Base-by-base conservation (phyloP, 2,888 invertebrate species). In the Byasa hedistus region DNA sequence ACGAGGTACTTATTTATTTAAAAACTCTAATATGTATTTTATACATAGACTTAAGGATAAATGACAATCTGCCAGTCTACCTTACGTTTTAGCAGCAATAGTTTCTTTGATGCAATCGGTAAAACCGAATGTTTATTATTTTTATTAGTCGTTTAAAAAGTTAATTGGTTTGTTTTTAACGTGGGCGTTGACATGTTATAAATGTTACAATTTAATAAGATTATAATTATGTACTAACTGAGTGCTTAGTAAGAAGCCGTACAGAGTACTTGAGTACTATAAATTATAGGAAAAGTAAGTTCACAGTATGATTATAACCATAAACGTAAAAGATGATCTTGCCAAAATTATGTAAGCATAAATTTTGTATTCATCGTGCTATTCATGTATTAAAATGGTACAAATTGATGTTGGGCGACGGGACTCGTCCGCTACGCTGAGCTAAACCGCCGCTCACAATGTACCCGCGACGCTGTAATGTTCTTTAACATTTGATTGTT, bases 1-100 rank as follows among this genome's bases (percentile, higher is more conserved):
- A 98, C 87, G 98, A 98, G 96, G 98, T 98, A 90, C 23, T 56
- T 52, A n/a, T 54, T 54, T 51, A 51, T 51, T n/a, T n/a, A 21
- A 21, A 51, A 21, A 21, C 15, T 4, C 8, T 51, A 51, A 51
- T 51, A 4, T 51, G 0, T 51, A 51, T 51, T 51, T 51, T 21
- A 5, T 51, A 39, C 0, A 39, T 39, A 15, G 15, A 39, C 15
- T 17, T 39, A 39, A 39, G 10, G 39, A 3, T 12, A 1, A 39
- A 39, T 15, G 12, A 12, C 15, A 39, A 12, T 39, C 39, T 39
- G 15, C 15, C 39, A 39, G 15, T 39, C 15, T 39, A 17, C 15
- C 39, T 39, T 39, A 15, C 39, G 39, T 39, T 15, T 39, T 10
- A 2, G 15, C 39, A 39, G 15, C 39, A 1, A 15, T 12, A 39